Percentiles rank a stretch among this genome's conserved stretches.
These are phyloP conservation scores for Sebastes nivosus DNA, from an alignment of 2,797 vertebrate species.

Conservation along the genomic window DNA sequence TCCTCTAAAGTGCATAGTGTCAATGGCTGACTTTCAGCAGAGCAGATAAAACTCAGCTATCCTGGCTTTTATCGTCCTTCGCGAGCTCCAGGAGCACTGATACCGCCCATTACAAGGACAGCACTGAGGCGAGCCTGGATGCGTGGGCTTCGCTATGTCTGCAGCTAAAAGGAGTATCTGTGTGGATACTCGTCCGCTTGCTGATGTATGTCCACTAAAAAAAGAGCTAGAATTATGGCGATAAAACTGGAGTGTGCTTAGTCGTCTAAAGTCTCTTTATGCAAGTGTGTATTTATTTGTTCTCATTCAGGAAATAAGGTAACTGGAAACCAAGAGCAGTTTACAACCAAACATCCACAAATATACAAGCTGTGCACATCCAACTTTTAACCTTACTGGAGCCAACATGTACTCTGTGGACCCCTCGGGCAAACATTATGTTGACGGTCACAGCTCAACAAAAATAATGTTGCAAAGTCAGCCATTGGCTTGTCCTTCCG, in stretches of 20 bases:
- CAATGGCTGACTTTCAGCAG: conserved; percentile 86
- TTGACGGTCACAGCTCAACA: conserved; percentile 68
- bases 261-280: conserved; percentile 68
- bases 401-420: conserved; percentile 63
- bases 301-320: conserved; percentile 82
- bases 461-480: conserved; percentile 73
- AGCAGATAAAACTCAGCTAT: conserved; percentile 80
- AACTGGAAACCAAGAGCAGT: conserved; percentile 78
- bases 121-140: conserved; percentile 77
- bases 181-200: conserved; percentile 2
- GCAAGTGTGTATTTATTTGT: conserved; percentile 77
- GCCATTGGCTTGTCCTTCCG: conserved; percentile 66
- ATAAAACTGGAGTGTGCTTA: conserved; percentile 46
- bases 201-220: conserved; percentile 37
- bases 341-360: conserved; percentile 81
- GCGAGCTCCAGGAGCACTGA: conserved; percentile 72
- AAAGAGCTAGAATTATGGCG: conserved; percentile 39
- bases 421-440: conserved; percentile 63
- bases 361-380: conserved; percentile 80
- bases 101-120: conserved; percentile 83
- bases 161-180: conserved; percentile 64
- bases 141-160: conserved; percentile 72
- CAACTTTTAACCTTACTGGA: conserved; percentile 69
- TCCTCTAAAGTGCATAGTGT: conserved; percentile 86
- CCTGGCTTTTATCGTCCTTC: conserved; percentile 80